These are phyloP conservation scores for Phacellophora camtschatica DNA, from an alignment of 30 jellyfish, hydroid and myxozoan species.

Conservation along the genomic window DNA sequence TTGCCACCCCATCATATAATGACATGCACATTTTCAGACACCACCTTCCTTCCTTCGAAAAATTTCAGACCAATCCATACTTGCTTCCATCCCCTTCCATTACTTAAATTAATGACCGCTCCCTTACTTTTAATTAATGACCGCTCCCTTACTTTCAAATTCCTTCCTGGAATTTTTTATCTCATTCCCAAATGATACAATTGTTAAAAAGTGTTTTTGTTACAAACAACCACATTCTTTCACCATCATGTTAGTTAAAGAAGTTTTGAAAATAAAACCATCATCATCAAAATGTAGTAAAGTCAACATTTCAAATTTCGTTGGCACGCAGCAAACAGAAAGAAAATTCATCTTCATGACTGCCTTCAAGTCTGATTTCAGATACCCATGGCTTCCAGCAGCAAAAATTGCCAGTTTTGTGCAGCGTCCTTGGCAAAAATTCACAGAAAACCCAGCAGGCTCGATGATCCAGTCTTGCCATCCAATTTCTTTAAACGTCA, in stretches of 20 bases:
- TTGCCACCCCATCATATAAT: too few relatives aligned
- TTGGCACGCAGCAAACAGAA: conserved; percentile 72
- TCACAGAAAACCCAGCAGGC: conserved; percentile 75
- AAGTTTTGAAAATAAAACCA: conserved; percentile 60
- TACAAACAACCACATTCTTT: conserved; percentile 81
- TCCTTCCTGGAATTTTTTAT: too few relatives aligned
- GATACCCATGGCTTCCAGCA: conserved; percentile 58
- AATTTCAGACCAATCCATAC: too few relatives aligned
- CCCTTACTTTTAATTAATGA: too few relatives aligned
- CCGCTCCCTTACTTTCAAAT: too few relatives aligned
- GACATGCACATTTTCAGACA: too few relatives aligned
- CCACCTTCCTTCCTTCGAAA: too few relatives aligned
- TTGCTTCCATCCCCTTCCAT: too few relatives aligned
- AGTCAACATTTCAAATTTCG: conserved; percentile 39
- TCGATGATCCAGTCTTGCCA: conserved; percentile 86
- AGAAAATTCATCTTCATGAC: conserved; percentile 19
- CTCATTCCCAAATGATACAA: too few relatives aligned
- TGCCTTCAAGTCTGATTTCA: conserved; percentile 43
- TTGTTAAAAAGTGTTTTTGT: too few relatives aligned
- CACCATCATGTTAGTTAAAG: conserved; percentile 56
- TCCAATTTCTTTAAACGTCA: conserved; percentile 66
- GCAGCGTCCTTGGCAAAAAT: conserved; percentile 73
- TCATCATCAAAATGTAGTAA: conserved; percentile 70
- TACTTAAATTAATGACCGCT: too few relatives aligned
- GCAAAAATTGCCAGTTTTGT: conserved; percentile 15